Base-by-base conservation (phyloP, 64 coral and sea anemone genomes). In the Dendrophyllia cribrosa region DNA sequence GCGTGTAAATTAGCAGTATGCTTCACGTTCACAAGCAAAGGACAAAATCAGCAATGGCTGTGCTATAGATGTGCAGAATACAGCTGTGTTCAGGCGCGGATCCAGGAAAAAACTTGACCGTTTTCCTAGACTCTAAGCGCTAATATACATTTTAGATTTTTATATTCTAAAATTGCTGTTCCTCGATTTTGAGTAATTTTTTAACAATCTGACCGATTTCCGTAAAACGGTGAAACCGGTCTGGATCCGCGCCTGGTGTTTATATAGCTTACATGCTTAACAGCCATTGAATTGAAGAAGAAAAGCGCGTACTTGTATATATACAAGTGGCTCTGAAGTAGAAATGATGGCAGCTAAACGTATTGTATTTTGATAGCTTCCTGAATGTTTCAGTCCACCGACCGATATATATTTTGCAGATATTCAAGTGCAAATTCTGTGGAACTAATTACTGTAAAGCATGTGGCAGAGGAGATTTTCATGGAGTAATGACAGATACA, bases 381-480 rank as follows among this genome's bases (percentile, higher is more conserved):
- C 7, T 13, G 55, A 9, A 58, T 75, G 34, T 49, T 43, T 22
- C 50, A 51, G 46, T 89, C 22, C 15, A 58, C n/a, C n/a, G 34
- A 34, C 34, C 34, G 34, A 34, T 34, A 34, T 34, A 34, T 34
- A 34, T 34, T 89, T 55, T 5, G 10, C 48, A 96, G 95, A 96
- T 93, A 52, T 96, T 89, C 74, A 96, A 93, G 80, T 96, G 91
- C 75, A 91, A 78, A 51, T 96, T 87, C 44, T 96, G 95, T 72
- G 95, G 95, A 13, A 96, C 95, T 20, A 96, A 92, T 7, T 96
- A 94, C 10, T 96, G 95, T 73, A 91, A 94, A 66, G 64, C 95
- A 7, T 96, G 95, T 79, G 93, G 89, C 59, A 80, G 92, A 3
- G 95, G 95, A 66, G 95, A 93, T 49, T 96, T 96, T 88, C 86